Conservation (phyloP, 2,888 invertebrate genomes). For the Drosophila monieri region DNA sequence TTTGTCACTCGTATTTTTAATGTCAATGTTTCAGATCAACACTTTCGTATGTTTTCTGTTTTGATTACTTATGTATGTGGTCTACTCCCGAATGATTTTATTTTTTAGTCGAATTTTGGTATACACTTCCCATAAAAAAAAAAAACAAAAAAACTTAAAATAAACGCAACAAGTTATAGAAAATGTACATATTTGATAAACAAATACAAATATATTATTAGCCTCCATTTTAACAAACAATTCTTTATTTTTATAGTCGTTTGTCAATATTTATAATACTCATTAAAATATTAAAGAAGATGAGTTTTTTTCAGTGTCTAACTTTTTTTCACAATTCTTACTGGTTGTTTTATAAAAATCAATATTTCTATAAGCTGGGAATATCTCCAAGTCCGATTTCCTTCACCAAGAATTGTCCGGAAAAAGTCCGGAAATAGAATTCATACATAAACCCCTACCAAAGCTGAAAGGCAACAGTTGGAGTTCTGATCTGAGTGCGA, state of each 20-base stretch:
- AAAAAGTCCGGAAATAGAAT: conserved; percentile 28
- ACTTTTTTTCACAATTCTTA: neutral
- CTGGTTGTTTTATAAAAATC: neutral
- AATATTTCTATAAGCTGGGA: conserved; percentile 20
- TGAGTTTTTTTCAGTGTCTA: neutral
- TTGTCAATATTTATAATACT: too few relatives aligned
- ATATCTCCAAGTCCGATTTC: conserved; percentile 22
- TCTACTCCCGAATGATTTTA: neutral
- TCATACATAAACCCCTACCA: conserved; percentile 26
- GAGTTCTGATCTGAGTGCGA: conserved; percentile 6
- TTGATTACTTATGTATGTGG: neutral
- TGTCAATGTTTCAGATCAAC: conserved; percentile 19
- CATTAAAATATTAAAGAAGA: neutral
- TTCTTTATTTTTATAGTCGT: too few relatives aligned
- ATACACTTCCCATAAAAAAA: neutral
- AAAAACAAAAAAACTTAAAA: neutral
- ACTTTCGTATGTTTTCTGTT: conserved; percentile 3
- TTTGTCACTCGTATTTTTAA: conserved; percentile 14
- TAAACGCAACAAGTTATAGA: neutral
- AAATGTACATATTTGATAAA: neutral
- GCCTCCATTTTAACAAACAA: too few relatives aligned
- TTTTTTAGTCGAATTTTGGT: neutral
- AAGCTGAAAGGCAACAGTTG: conserved; percentile 11
- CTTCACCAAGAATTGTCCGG: conserved; percentile 10
- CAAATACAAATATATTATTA: too few relatives aligned